Base-by-base conservation (phyloP, 2,888 invertebrate genomes). In the Venustoraphidia nigricollis region DNA sequence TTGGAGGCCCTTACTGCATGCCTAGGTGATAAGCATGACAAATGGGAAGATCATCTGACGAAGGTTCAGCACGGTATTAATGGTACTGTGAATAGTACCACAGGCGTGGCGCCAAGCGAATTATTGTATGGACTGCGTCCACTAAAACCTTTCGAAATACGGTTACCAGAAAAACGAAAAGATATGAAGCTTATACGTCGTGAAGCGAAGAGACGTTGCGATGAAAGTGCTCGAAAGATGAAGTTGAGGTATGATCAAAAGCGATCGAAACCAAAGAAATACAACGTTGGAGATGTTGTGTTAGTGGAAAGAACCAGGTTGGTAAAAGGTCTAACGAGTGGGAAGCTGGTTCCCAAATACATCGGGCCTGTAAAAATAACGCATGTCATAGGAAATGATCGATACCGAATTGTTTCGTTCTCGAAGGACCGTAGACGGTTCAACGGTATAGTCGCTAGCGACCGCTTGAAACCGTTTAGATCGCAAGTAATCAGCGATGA, bases 41-140 rank as follows among this genome's bases (percentile, higher is more conserved):
- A 52, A 40, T 56, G 54, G 54, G 54, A 56, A 41, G 34, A 52
- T 43, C 41, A 48, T 36, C 41, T 56, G 11, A 44, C 38, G 13
- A 39, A 11, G 13, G 52, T 55, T 10, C 54, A 56, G 36, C 52
- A 51, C 45, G 53, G 51, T 14, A 49, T 56, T 41, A 56, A 56
- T 39, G 51, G 50, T 40, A 52, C 54, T 3, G 39, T 51, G 9
- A 49, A 54, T 45, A 53, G 51, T 40, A 52, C 54, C 3, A 56
- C 51, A 9, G 46, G 45, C 11, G 53, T 46, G 8, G 51, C 54
- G 9, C 56, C 56, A 10, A 51, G 51, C 27, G 54, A 54, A 43
- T 47, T 53, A 39, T 48, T 56, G 14, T 55, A 53, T 46, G 56
- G 56, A 5, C 50, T 53, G 14, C 41, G 55, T 39, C 17, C 17